Conservation (phyloP, 2,113 vertebrate genomes). For the Lasiurus borealis region DNA sequence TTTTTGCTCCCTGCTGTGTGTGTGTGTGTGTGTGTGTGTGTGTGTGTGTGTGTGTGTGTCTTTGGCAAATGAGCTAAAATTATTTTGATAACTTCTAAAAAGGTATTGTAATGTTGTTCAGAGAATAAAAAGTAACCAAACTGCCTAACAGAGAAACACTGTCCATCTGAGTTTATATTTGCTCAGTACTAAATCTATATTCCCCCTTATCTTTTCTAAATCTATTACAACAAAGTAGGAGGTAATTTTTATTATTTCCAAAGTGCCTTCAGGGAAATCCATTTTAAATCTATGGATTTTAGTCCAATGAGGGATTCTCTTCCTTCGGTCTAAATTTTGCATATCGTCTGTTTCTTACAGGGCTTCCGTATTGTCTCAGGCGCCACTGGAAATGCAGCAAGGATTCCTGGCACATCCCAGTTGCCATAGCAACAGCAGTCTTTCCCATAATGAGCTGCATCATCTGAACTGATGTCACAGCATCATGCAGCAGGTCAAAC, state of each 20-base stretch:
- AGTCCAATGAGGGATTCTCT: constrained; percentile 66
- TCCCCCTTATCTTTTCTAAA: neutral
- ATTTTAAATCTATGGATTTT: constrained; percentile 62
- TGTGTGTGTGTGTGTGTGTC: neutral
- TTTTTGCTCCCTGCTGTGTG: constrained; percentile 24
- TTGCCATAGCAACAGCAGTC: constrained; percentile 95
- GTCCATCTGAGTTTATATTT: constrained; percentile 71
- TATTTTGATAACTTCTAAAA: constrained; percentile 55
- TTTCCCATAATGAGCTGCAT: constrained; percentile 98
- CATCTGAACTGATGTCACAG: constrained; percentile 96
- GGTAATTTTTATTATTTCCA: constrained; percentile 46
- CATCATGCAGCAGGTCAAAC: constrained; percentile 94
- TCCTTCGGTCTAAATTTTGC: constrained; percentile 75
- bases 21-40: constrained; percentile 23
- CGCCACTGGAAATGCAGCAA: constrained; percentile 93
- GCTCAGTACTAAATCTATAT: constrained; percentile 37
- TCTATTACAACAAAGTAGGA: constrained; percentile 34
- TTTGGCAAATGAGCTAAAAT: constrained; percentile 59
- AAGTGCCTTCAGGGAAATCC: constrained; percentile 66
- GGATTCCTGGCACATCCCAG: constrained; percentile 95
- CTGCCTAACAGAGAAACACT: constrained; percentile 23
- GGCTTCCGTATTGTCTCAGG: constrained; percentile 89
- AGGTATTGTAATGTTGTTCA: neutral
- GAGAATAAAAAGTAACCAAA: constrained; percentile 31
- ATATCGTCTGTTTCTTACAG: constrained; percentile 89